Conservation (phyloP, 1,140 invertebrate genomes). For the Ruditapes philippinarum region DNA sequence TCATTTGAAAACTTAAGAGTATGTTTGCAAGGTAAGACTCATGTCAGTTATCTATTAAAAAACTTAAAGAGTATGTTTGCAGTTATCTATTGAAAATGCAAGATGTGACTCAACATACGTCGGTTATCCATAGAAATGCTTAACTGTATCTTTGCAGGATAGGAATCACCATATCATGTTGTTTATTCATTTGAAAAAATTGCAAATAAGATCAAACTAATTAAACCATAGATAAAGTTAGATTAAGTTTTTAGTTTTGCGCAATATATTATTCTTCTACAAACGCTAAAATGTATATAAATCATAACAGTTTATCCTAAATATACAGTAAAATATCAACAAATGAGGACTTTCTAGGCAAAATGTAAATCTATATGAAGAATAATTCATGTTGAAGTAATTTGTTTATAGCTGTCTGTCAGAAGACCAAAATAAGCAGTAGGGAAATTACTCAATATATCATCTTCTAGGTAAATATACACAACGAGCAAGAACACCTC, state of each 20-base stretch:
- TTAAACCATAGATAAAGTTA: neutral
- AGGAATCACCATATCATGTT: too few relatives aligned
- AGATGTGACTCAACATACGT: too few relatives aligned
- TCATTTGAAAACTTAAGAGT: too few relatives aligned
- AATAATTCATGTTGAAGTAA: constrained; percentile 6
- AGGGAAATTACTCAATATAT: too few relatives aligned
- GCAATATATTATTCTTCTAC: neutral
- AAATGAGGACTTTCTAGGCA: neutral
- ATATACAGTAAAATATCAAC: neutral
- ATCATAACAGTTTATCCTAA: neutral
- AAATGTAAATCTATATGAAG: neutral
- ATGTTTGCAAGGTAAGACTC: too few relatives aligned
- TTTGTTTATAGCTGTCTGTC: neutral
- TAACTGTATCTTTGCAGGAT: too few relatives aligned
- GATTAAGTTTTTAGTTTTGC: neutral
- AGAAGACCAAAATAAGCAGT: neutral
- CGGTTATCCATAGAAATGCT: too few relatives aligned
- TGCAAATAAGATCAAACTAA: neutral
- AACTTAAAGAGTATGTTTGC: too few relatives aligned
- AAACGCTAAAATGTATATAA: neutral
- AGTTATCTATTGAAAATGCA: too few relatives aligned
- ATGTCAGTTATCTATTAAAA: too few relatives aligned
- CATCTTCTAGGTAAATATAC: too few relatives aligned
- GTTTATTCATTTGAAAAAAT: neutral
- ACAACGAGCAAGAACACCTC: too few relatives aligned